These are phyloP conservation scores for Phoebastria nigripes DNA, from an alignment of 2,797 vertebrate genomes.

Conservation along the genomic window DNA sequence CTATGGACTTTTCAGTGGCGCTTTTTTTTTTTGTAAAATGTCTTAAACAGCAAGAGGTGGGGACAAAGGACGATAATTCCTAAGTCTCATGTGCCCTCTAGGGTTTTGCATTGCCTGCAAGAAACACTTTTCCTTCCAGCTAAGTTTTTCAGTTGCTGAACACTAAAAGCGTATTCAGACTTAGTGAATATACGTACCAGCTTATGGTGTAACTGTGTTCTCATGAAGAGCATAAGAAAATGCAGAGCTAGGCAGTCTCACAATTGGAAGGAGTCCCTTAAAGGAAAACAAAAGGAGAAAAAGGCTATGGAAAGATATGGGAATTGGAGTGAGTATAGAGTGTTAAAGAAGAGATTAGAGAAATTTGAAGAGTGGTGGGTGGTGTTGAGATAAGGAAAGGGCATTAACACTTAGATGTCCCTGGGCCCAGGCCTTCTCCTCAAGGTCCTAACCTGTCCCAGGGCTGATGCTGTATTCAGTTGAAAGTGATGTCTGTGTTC, in stretches of 20 bases:
- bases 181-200: not conserved
- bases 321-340: not conserved
- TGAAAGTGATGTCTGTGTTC: not conserved
- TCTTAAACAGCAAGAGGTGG: not conserved
- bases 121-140: not conserved
- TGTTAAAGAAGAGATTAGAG: not conserved
- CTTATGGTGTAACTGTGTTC: not conserved
- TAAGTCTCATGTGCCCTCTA: not conserved
- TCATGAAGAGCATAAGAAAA: not conserved
- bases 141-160: not conserved
- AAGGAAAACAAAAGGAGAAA: not conserved
- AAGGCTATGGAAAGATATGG: not conserved
- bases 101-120: not conserved
- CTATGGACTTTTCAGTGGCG: not conserved
- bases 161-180: not conserved
- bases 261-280: not conserved
- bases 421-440: not conserved
- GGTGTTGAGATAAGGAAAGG: not conserved
- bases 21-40: not conserved
- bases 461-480: not conserved
- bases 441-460: not conserved
- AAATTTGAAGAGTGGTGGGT: not conserved
- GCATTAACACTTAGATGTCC: not conserved
- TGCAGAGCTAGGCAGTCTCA: not conserved
- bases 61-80: not conserved